These are phyloP conservation scores for Bombus picipes DNA, from an alignment of 1,140 invertebrate genomes.

Conservation along the genomic window DNA sequence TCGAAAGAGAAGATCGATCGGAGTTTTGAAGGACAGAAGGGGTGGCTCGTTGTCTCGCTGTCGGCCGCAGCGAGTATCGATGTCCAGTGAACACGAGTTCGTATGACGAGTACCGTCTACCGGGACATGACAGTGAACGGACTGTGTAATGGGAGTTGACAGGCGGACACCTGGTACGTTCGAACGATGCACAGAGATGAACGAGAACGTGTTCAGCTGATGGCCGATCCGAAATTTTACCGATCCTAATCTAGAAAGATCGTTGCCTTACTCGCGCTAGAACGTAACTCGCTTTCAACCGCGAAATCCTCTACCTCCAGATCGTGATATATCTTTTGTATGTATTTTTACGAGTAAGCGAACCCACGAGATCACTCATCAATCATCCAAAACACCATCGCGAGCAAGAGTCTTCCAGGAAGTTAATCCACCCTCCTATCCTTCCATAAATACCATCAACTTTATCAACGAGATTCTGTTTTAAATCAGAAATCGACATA, in stretches of 20 bases:
- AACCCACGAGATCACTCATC: background rate
- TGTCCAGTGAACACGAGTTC: conserved; percentile 18
- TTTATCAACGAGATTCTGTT: background rate
- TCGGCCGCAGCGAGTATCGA: conserved; percentile 23
- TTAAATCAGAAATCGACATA: background rate
- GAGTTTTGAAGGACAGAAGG: conserved; percentile 5
- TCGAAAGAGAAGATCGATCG: conserved; percentile 6
- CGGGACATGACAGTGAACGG: conserved; percentile 29
- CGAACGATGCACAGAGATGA: conserved; percentile 1
- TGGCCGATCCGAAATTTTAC: background rate
- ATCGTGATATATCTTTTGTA: conserved; percentile 66
- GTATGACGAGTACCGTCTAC: conserved; percentile 25
- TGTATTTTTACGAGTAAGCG: conserved; percentile 44
- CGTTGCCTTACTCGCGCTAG: conserved; percentile 56
- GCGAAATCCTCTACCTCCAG: conserved; percentile 57
- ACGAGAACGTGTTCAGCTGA: conserved; percentile 36
- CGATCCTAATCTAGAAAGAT: background rate
- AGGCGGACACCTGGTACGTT: background rate
- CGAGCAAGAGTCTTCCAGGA: conserved; percentile 12
- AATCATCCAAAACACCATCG: rapidly evolving
- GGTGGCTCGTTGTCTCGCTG: conserved; percentile 9
- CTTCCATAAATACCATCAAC: background rate
- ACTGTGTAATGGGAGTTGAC: conserved; percentile 37
- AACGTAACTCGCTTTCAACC: background rate
- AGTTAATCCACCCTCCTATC: background rate